Evolutionary conservation across 2,797 vertebrate genomes (phyloP), one percentile per base, ranked within the genome.

Genomic region (Clarias fuscus): DNA sequence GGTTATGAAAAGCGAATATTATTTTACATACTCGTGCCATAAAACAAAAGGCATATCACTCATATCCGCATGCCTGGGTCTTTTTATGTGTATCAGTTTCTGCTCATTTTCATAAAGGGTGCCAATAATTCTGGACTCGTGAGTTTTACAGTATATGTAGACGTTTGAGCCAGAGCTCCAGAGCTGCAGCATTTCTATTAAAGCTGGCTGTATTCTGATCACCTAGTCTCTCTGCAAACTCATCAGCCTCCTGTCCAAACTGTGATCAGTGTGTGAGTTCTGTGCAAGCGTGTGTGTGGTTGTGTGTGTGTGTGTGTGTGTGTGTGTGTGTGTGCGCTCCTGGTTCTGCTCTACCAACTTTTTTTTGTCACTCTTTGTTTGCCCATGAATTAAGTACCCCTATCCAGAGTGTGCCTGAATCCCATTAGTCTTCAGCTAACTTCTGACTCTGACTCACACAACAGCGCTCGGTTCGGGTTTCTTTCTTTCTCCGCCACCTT

Each of bases 311-410:
- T 33, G 65, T 70, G 48, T 6, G 2, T 58, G 65, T 53, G 61
- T 80, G 59, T 81, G 62, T 37, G 18, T 18, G 37, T 71, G 27
- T 83, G 20, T 83, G 67, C 1, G 3, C 37, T 27, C 71, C 53
- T 59, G 27, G 81, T 83, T 83, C 81, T 58, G 81, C 48, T 24
- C 61, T 20, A 27, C 8, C 79, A 37, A 24, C 27, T 22, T 53
- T 58, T 33, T 30, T 58, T 17, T 30, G 48, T 71, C 81, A 58
- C 67, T 83, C 48, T 82, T 65, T 68, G 65, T 82, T 83, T 83
- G 81, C 67, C 7, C 71, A 48, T 37, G 81, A 83, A 70, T 71
- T 70, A 83, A 83, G 65, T 83, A 71, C 81, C 81, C 53, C n/a
- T 67, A 71, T 71, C 48, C 10, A 56, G 27, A 71, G 48, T 37